Percentiles rank a stretch among this genome's conserved stretches.
Conservation (phyloP, 2,113 vertebrate species). For the Oostethus manadensis region DNA sequence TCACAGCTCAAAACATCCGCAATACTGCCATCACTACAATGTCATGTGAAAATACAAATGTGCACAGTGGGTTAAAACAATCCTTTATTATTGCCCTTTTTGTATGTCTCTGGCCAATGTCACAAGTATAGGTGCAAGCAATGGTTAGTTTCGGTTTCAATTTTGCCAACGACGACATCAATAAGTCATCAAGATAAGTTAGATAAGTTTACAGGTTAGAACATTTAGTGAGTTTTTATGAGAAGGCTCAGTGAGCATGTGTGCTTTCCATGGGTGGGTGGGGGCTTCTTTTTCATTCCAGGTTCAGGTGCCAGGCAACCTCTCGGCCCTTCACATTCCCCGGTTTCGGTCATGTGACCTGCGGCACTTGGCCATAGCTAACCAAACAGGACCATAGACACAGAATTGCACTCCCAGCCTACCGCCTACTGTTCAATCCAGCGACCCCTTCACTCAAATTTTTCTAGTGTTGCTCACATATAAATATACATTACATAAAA, state of each 20-base stretch:
- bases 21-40: too few species aligned
- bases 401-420: background rate
- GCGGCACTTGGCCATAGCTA: constrained; percentile 43
- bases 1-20: too few species aligned
- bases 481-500: background rate
- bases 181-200: too few species aligned
- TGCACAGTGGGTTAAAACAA: too few species aligned
- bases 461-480: background rate
- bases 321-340: constrained; percentile 54
- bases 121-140: too few species aligned
- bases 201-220: constrained; percentile 8
- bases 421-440: too few species aligned
- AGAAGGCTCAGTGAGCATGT: constrained; percentile 39
- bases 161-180: too few species aligned
- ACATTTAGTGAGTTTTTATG: constrained; percentile 24
- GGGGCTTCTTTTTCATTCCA: constrained; percentile 24
- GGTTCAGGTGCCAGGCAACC: constrained; percentile 54
- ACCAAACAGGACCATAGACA: constrained; percentile 30
- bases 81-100: too few species aligned
- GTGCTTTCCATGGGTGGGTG: constrained; percentile 5
- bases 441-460: too few species aligned
- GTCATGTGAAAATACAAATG: too few species aligned
- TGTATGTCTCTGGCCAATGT: too few species aligned
- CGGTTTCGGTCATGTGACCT: constrained; percentile 72
- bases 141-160: too few species aligned